phyloP scores from a whole-genome alignment of 2,888 invertebrate species.

The Leptinotarsa juncta region DNA sequence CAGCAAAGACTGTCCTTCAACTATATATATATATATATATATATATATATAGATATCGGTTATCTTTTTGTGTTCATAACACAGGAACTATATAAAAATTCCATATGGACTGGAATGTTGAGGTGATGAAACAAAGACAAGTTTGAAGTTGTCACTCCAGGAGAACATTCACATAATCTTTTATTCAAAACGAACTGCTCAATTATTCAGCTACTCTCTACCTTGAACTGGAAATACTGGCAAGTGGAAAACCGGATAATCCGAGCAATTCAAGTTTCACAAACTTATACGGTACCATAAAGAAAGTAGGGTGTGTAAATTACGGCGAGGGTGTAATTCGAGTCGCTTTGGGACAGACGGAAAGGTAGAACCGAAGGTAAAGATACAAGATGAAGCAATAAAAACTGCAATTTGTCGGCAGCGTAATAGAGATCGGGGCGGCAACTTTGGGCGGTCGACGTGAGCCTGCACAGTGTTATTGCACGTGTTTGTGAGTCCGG shows the following conservation, averaged over 20 bases:
- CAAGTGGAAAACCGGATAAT: slow-evolving; percentile 22
- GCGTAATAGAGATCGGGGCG: slow-evolving; percentile 58
- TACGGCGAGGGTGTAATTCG: slow-evolving; percentile 30
- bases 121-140: too few species aligned
- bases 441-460: slow-evolving; percentile 44
- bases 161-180: neutral
- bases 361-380: slow-evolving; percentile 44
- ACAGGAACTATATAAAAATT: too few species aligned
- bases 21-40: too few species aligned
- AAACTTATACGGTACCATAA: slow-evolving; percentile 26
- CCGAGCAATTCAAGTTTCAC: slow-evolving; percentile 29
- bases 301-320: slow-evolving; percentile 29
- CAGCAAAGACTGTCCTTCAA: too few species aligned
- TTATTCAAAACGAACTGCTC: neutral
- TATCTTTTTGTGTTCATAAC: too few species aligned
- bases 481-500: slow-evolving; percentile 25
- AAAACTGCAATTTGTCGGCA: slow-evolving; percentile 59
- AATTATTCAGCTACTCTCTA: neutral
- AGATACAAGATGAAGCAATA: slow-evolving; percentile 57
- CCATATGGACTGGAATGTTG: too few species aligned
- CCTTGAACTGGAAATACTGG: slow-evolving; percentile 1
- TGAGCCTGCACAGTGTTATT: slow-evolving; percentile 35
- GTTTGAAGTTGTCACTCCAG: neutral
- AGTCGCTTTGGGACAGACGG: slow-evolving; percentile 35
- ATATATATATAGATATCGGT: too few species aligned